Evolutionary conservation across 2,888 invertebrate genomes (phyloP).

Genomic region (Plagodis dolabraria): DNA sequence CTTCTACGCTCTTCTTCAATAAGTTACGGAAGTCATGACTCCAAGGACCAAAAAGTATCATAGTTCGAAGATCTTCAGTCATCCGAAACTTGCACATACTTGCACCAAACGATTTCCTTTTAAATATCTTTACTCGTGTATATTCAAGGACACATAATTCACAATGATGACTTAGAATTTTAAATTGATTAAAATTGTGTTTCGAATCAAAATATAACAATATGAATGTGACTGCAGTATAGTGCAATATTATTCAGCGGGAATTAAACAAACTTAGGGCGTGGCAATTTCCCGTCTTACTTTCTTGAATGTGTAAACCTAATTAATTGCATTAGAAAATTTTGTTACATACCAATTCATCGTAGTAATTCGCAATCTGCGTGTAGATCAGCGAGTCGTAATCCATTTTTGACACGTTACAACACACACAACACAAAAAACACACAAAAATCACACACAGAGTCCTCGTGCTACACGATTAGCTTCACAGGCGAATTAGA

Average conservation of each 20-base stretch:
- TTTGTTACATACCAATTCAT: constrained; percentile 80
- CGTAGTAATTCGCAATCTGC: constrained; percentile 87
- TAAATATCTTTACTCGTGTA: no score
- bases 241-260: not conserved
- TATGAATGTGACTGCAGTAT: not conserved
- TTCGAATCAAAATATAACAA: no score
- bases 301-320: not conserved
- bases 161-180: no score
- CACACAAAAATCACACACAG: constrained; percentile 29
- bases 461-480: constrained; percentile 36
- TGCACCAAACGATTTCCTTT: no score
- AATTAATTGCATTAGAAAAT: not conserved
- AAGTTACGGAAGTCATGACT: no score
- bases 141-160: no score
- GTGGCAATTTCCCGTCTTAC: not conserved
- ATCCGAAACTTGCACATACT: no score
- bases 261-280: constrained; percentile 1
- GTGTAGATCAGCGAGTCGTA: constrained; percentile 87
- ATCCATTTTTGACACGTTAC: constrained; percentile 79
- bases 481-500: constrained; percentile 22
- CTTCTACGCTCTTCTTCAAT: no score
- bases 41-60: no score
- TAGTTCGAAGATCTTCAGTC: no score
- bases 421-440: constrained; percentile 15
- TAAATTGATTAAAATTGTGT: no score